phyloP scores from a whole-genome alignment of 2,113 vertebrate genomes.

The Sitta europaea region DNA sequence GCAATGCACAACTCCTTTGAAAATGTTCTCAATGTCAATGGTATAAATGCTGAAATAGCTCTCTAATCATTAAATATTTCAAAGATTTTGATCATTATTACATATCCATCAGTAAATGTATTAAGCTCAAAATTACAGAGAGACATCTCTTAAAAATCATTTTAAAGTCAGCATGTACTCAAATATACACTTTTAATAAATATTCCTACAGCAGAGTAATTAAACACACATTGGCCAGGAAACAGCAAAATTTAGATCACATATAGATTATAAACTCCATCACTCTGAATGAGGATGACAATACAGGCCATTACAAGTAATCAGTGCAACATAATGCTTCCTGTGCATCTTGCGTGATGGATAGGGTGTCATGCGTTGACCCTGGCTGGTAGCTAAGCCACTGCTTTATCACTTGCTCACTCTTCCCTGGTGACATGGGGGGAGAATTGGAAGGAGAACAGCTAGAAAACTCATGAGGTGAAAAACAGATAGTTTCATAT shows the following conservation, averaged over 20 bases:
- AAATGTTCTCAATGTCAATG: background rate
- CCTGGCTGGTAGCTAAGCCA: background rate
- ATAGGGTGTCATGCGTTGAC: background rate
- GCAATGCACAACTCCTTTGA: background rate
- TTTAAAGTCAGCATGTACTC: background rate
- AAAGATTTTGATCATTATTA: background rate
- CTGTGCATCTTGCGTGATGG: background rate
- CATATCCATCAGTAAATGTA: background rate
- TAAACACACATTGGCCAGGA: background rate
- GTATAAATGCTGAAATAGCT: background rate
- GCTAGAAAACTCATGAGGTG: background rate
- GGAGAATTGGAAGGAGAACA: background rate
- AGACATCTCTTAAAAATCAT: background rate
- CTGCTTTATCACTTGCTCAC: accelerated
- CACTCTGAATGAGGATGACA: background rate
- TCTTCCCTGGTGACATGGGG: background rate
- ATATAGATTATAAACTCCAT: background rate
- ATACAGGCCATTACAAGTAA: background rate
- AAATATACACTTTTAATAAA: background rate
- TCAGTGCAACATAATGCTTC: background rate
- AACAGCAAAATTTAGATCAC: background rate
- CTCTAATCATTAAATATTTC: background rate
- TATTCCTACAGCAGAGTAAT: background rate
- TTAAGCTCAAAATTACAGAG: background rate
- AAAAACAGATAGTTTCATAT: background rate